Evolutionary conservation across 2,113 vertebrate species (phyloP), one percentile per base, ranked within the genome.

Genomic region (Xerus inauris): DNA sequence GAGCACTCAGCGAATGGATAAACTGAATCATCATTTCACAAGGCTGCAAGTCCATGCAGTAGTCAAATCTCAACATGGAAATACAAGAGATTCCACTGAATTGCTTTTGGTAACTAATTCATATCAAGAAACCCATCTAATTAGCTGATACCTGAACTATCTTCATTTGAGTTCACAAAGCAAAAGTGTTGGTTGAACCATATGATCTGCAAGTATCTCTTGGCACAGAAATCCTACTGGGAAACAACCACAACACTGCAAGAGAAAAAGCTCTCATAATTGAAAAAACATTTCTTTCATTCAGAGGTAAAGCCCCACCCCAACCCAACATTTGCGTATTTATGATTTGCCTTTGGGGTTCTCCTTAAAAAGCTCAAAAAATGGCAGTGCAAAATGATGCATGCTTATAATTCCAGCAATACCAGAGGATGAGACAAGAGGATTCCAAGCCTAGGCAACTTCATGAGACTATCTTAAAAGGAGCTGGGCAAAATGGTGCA

Each of bases 21-120:
- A 98, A 98, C 97, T 90, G 71, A 97, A 97, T 98, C 97, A 98
- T 98, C 97, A 98, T 87, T 93, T 98, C 97, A 98, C 97, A 94
- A 92, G 87, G 75, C 93, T 92, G 96, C 84, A 89, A 89, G 79
- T 91, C 97, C 83, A 45, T 11, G 20, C 22, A 59, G 49, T 54
- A 81, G 35, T 47, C 24, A 59, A 87, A 79, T 80, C 38, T 71
- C 38, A 92, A 94, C 40, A 45, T 6, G 5, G 38, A 80, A 87
- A 28, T 13, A 28, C 42, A 89, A 94, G 16, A 72, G 22, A 49
- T 72, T 51, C 86, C n/a, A 26, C 1, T 64, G 3, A 84, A 85
- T 47, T 51, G 26, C 28, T 38, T 95, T 82, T 87, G 75, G 54
- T 32, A 45, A 77, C 35, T 76, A 64, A 79, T 54, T 47, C 30